phyloP scores from a whole-genome alignment of 2,797 vertebrate species.

The Acridotheres tristis region DNA sequence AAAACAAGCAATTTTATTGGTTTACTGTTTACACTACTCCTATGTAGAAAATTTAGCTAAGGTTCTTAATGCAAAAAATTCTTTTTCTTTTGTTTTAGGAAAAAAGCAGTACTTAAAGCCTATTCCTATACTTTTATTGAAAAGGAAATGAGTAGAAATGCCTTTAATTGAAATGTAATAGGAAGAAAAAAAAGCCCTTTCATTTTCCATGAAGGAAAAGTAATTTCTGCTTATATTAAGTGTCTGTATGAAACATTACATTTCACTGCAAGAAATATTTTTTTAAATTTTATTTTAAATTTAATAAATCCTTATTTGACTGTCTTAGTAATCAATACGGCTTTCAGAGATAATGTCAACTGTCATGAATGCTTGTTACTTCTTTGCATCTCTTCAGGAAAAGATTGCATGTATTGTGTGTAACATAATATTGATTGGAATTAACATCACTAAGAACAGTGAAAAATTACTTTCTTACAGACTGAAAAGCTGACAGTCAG shows the following conservation, averaged over 20 bases:
- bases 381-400: conserved; percentile 1
- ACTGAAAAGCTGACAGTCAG: not conserved
- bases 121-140: conserved; percentile 52
- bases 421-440: not conserved
- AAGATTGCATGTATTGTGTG: not conserved
- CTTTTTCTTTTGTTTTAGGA: not conserved
- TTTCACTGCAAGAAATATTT: not conserved
- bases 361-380: not conserved
- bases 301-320: conserved; percentile 26
- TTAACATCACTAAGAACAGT: not conserved
- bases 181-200: not conserved
- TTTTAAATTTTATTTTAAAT: not conserved
- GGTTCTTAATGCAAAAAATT: not conserved
- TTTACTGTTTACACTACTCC: not conserved
- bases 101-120: not conserved
- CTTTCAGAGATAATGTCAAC: conserved; percentile 27
- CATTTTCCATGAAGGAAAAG: conserved; percentile 59
- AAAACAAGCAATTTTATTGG: not conserved
- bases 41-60: not conserved
- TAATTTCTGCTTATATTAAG: conserved; percentile 52
- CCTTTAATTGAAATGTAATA: conserved; percentile 67
- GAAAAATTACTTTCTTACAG: not conserved
- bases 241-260: conserved; percentile 18
- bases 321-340: conserved; percentile 28
- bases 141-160: conserved; percentile 51